Conservation (phyloP, 2,797 vertebrate genomes). For the Notolabrus celidotus region DNA sequence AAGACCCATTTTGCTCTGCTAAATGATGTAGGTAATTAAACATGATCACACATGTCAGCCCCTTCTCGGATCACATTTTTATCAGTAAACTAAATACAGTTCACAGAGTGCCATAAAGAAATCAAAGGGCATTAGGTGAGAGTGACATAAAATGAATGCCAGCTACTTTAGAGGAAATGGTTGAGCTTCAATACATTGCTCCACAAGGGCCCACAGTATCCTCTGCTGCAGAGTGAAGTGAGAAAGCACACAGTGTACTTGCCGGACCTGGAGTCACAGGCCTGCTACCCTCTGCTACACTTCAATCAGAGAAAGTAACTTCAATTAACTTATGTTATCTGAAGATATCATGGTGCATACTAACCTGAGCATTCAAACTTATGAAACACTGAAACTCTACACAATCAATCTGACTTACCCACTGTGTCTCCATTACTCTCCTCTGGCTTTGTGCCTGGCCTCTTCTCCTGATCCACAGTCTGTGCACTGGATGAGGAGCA, state of each 20-base stretch:
- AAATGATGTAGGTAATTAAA: neutral
- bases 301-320: slow-evolving; percentile 10
- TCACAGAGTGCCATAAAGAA: slow-evolving; percentile 12
- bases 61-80: slow-evolving; percentile 8
- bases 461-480: slow-evolving; percentile 83
- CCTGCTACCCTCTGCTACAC: slow-evolving; percentile 34
- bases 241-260: slow-evolving; percentile 76
- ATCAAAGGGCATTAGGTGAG: neutral
- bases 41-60: neutral
- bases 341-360: neutral
- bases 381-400: neutral
- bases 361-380: neutral
- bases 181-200: slow-evolving; percentile 21
- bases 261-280: slow-evolving; percentile 36
- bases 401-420: slow-evolving; percentile 68
- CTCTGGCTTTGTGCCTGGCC: slow-evolving; percentile 83
- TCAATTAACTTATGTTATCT: neutral
- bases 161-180: slow-evolving; percentile 7
- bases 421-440: slow-evolving; percentile 78
- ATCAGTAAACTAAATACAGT: neutral
- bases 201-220: neutral
- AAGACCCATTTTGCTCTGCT: neutral
- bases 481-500: slow-evolving; percentile 86
- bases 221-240: slow-evolving; percentile 29
- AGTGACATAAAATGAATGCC: slow-evolving; percentile 3